Percentiles rank a stretch among this genome's conserved stretches.
Evolutionary conservation across 2,113 vertebrate genomes (phyloP).

Genomic region (Malurus alboscapulatus): DNA sequence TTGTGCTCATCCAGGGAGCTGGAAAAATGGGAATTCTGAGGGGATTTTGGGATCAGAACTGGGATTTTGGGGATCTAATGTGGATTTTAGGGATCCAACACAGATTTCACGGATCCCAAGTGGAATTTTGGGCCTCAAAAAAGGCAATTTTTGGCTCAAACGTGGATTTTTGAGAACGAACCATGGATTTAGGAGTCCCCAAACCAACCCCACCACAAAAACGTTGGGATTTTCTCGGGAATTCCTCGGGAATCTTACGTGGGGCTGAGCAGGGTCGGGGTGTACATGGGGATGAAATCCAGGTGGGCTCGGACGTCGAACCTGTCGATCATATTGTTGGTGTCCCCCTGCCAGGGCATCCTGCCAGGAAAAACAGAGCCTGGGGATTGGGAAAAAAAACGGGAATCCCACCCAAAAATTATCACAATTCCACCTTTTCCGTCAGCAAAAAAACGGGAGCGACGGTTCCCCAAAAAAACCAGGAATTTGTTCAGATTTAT

Average conservation of each 20-base stretch:
- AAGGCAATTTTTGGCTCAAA: neutral
- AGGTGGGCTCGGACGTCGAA: conserved; percentile 94
- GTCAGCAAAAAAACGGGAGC: accelerated
- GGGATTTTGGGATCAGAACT: no score
- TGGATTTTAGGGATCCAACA: neutral
- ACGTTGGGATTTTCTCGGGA: accelerated
- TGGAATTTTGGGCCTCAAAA: neutral
- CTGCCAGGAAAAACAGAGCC: conserved; percentile 37
- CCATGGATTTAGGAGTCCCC: neutral
- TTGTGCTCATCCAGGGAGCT: no score
- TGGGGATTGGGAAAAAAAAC: neutral
- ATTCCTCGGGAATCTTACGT: conserved; percentile 69
- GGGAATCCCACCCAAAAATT: accelerated
- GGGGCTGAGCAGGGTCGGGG: conserved; percentile 83
- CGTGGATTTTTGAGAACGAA: neutral
- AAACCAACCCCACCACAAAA: neutral
- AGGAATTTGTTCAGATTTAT: accelerated
- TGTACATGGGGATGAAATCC: conserved; percentile 92
- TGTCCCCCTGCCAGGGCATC: conserved; percentile 98
- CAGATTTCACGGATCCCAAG: neutral
- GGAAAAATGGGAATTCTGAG: no score
- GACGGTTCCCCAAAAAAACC: accelerated
- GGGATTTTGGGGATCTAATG: no score
- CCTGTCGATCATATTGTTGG: conserved; percentile 96
- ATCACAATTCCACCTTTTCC: accelerated